These are phyloP conservation scores for Zeus faber DNA, from an alignment of 2,113 vertebrate genomes.

Conservation along the genomic window DNA sequence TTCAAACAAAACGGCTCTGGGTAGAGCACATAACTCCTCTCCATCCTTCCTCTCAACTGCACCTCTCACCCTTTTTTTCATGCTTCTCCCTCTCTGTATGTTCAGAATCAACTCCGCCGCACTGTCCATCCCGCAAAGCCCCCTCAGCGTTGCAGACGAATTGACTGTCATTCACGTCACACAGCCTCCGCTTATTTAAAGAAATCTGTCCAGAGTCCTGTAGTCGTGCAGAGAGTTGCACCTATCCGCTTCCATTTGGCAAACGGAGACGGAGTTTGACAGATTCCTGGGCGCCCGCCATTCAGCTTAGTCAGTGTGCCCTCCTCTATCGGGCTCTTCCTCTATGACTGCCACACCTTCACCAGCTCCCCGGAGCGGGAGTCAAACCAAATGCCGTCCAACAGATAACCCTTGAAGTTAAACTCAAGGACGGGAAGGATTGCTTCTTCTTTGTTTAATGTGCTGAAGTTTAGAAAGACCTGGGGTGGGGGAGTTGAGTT, in stretches of 20 bases:
- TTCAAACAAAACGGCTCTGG: background rate
- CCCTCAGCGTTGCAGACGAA: slow-evolving; percentile 50
- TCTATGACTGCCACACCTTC: no score
- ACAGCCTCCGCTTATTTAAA: slow-evolving; percentile 16
- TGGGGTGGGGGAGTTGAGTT: slow-evolving; percentile 24
- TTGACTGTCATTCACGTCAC: slow-evolving; percentile 59
- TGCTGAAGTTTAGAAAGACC: slow-evolving; percentile 30
- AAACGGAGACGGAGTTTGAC: slow-evolving; percentile 56
- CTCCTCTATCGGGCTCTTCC: slow-evolving; percentile 20
- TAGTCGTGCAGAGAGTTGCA: slow-evolving; percentile 26
- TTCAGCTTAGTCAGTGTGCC: slow-evolving; percentile 25
- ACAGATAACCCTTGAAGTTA: slow-evolving; percentile 36
- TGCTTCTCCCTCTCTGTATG: no score
- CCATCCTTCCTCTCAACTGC: no score
- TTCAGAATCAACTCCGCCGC: no score
- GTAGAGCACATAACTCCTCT: background rate
- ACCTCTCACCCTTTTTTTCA: no score
- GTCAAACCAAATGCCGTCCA: no score
- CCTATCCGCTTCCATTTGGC: slow-evolving; percentile 36
- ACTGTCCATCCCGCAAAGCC: no score
- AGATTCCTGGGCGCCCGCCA: slow-evolving; percentile 35
- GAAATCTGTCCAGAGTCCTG: slow-evolving; percentile 19
- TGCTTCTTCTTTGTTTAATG: slow-evolving; percentile 18
- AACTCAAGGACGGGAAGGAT: slow-evolving; percentile 48
- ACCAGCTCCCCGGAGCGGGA: no score